phyloP scores from a whole-genome alignment of 92 coral and sea anemone species.

The Heliopora coerulea region DNA sequence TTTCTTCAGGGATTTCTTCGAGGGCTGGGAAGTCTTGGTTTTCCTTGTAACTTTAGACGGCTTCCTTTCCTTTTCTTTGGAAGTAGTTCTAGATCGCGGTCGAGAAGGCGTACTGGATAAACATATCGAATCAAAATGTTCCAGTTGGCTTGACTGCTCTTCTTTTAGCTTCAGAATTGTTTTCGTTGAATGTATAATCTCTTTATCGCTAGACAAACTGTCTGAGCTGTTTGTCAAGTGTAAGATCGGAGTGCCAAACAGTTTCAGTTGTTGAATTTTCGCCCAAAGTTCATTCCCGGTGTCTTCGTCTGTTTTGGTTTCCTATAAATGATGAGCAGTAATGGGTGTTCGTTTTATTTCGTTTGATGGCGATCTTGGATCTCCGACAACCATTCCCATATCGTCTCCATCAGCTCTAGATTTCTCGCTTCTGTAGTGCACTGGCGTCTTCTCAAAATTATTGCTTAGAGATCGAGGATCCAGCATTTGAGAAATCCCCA shows the following conservation, averaged over 20 bases:
- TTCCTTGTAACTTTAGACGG: neutral
- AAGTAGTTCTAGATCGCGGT: constrained; percentile 23
- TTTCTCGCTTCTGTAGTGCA: constrained; percentile 56
- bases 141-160: neutral
- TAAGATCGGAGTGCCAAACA: constrained; percentile 22
- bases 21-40: neutral
- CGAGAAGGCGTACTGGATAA: constrained; percentile 26
- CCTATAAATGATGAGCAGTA: constrained; percentile 1
- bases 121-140: neutral
- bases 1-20: constrained; percentile 13
- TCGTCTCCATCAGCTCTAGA: constrained; percentile 74
- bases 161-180: constrained; percentile 13
- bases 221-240: constrained; percentile 29
- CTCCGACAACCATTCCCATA: constrained; percentile 53
- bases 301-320: constrained; percentile 36
- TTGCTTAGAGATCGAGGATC: constrained; percentile 85
- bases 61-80: constrained; percentile 29
- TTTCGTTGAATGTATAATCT: constrained; percentile 12
- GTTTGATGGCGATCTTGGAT: constrained; percentile 90
- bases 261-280: constrained; percentile 23
- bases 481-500: constrained; percentile 47
- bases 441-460: constrained; percentile 75
- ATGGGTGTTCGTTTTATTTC: constrained; percentile 75
- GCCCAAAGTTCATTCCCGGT: constrained; percentile 24
- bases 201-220: constrained; percentile 9